Evolutionary conservation across 2,797 vertebrate genomes (phyloP).

Genomic region (Cichlasoma orientale): DNA sequence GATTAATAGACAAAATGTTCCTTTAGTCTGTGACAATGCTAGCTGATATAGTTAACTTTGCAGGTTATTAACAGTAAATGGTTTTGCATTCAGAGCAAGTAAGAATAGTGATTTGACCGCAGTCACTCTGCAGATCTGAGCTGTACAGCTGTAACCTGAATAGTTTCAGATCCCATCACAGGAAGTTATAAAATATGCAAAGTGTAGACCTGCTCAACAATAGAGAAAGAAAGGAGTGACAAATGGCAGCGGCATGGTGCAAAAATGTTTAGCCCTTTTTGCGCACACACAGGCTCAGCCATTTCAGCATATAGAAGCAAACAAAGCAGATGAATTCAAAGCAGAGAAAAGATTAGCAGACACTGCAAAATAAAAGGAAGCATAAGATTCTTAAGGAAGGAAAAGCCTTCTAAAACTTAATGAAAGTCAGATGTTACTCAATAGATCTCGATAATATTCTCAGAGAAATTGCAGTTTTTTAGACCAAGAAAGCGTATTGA

Average conservation of each 20-base stretch:
- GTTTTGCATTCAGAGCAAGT: not conserved
- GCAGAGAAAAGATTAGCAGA: not conserved
- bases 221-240: constrained; percentile 33
- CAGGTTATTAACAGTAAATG: not conserved
- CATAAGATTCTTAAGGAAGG: not conserved
- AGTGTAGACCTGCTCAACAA: constrained; percentile 34
- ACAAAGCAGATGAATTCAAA: constrained; percentile 10
- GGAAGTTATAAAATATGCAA: constrained; percentile 80
- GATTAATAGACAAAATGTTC: not conserved
- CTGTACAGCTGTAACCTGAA: constrained; percentile 65
- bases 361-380: not conserved
- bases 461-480: not conserved
- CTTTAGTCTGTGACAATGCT: not conserved
- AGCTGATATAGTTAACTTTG: not conserved
- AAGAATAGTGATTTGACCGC: not conserved
- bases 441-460: not conserved
- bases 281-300: not conserved
- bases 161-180: constrained; percentile 47
- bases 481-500: not conserved
- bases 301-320: not conserved
- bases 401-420: not conserved
- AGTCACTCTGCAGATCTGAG: not conserved
- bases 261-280: constrained; percentile 7
- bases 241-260: constrained; percentile 47
- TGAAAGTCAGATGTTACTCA: not conserved